Evolutionary conservation across 2,888 invertebrate genomes (phyloP).

Genomic region (Tipula lateralis): DNA sequence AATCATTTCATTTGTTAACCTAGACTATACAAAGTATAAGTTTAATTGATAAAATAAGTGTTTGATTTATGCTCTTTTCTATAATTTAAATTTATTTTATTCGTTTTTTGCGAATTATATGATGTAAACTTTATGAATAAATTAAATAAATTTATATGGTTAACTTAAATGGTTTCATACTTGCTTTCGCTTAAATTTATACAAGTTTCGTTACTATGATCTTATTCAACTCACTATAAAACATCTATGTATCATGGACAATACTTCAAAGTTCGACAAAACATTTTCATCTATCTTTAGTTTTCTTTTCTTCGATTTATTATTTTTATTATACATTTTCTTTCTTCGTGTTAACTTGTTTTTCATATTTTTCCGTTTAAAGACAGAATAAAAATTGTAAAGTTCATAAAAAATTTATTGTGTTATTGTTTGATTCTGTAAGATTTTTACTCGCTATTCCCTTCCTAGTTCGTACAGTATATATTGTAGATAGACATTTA

Average conservation of each 20-base stretch:
- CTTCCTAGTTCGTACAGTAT: background rate
- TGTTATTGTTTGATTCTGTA: background rate
- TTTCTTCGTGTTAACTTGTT: background rate
- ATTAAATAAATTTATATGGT: too few species aligned
- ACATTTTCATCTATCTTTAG: background rate
- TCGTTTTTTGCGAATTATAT: too few species aligned
- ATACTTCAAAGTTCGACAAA: background rate
- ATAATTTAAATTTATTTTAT: too few species aligned
- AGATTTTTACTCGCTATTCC: background rate
- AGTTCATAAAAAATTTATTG: background rate
- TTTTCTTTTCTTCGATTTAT: background rate
- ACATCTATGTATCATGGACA: background rate
- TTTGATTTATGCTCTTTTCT: too few species aligned
- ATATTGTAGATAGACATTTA: background rate
- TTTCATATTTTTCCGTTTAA: background rate
- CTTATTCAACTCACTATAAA: background rate
- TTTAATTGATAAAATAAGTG: too few species aligned
- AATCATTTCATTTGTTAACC: too few species aligned
- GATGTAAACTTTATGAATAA: too few species aligned
- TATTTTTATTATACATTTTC: background rate
- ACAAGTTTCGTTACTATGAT: too few species aligned
- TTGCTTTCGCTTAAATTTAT: too few species aligned
- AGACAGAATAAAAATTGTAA: background rate
- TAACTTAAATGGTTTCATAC: too few species aligned
- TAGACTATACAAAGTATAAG: too few species aligned